Evolutionary conservation across 2,797 vertebrate species (phyloP), one percentile per base, ranked within the genome.

Genomic region (Gallinago stenura): DNA sequence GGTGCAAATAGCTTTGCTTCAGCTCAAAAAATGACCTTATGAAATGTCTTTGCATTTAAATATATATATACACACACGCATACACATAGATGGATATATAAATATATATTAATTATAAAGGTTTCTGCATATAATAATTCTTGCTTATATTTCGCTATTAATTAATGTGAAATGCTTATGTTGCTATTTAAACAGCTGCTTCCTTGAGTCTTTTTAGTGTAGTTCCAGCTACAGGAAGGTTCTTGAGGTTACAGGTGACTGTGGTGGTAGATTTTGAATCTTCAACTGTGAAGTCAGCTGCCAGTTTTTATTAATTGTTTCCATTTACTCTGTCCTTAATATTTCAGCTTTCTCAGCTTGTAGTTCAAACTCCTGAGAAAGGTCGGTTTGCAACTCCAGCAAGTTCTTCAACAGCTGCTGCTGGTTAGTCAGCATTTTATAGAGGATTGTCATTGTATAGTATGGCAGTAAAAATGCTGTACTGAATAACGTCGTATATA

Each of bases 361-460:
- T 54, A 71, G 73, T 45, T 87, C 39, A 80, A 22, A 76, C 43
- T 93, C 86, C 35, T 75, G 76, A 87, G 75, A 85, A 95, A 96
- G 77, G 18, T 53, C 70, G 17, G 70, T 83, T 93, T 96, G 87
- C 72, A 94, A 24, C 51, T 93, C 83, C 62, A 96, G 92, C 79
- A 91, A 92, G 77, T 96, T 95, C 90, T 90, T 89, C 66, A 70
- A 46, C 64, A 88, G 66, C 78, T 82, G 62, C 58, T 35, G 69
- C 89, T 85, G 84, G 75, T 91, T 95, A 94, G 84, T 96, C 94
- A 97, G 94, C 93, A 82, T 93, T 97, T 91, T 96, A 62, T 39
- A 70, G 83, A 26, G 45, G 84, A 84, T 76, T 93, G 84, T 89
- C 68, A 53, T 45, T 62, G 54, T 12, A 11, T 22, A 62, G 31